Evolutionary conservation across 2,113 vertebrate genomes (phyloP).

Genomic region (Bos javanicus): DNA sequence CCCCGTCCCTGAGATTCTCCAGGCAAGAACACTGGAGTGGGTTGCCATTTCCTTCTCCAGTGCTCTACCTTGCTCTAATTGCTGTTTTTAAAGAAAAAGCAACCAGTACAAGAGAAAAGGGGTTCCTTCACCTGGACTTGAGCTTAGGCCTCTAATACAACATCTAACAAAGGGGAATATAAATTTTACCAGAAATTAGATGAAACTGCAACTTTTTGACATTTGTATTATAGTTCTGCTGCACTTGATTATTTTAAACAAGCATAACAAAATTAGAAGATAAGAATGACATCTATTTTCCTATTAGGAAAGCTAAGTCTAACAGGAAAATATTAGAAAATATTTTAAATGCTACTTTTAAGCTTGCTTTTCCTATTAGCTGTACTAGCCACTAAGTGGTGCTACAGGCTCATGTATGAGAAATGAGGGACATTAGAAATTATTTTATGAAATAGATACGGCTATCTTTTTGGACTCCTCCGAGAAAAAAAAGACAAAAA

Average conservation of each 20-base stretch:
- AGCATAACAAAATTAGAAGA: not conserved
- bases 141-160: not conserved
- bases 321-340: not conserved
- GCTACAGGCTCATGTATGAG: slow-evolving; percentile 37
- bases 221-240: not conserved
- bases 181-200: not conserved
- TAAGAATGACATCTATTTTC: not conserved
- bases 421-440: not conserved
- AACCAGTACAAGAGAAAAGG: not conserved
- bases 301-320: not conserved
- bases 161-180: not conserved
- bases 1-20: too few species aligned
- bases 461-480: not conserved
- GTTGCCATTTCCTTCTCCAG: too few species aligned
- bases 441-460: not conserved
- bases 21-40: too few species aligned
- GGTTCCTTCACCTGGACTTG: not conserved
- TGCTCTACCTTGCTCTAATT: not conserved
- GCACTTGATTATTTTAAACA: not conserved
- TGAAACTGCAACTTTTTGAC: not conserved
- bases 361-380: not conserved
- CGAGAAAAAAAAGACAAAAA: not conserved
- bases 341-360: not conserved
- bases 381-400: slow-evolving; percentile 57
- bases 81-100: not conserved